Evolutionary conservation across 2,888 invertebrate species (phyloP).

Genomic region (Theretra japonica): DNA sequence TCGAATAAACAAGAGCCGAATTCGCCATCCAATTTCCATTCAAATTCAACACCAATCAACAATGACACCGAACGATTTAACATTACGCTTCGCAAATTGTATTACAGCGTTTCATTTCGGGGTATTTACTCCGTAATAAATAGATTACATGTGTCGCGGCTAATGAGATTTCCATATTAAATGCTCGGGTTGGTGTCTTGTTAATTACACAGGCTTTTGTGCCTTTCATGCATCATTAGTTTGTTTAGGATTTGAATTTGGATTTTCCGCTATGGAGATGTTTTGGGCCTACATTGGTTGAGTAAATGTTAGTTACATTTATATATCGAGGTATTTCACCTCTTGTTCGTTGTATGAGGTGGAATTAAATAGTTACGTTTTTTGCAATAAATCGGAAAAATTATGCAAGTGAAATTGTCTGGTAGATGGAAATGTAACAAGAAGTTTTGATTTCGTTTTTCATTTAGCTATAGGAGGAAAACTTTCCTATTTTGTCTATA

Average conservation of each 20-base stretch:
- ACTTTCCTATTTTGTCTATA: too few relatives aligned
- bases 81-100: conserved; percentile 35
- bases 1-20: conserved; percentile 3
- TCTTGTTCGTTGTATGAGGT: too few relatives aligned
- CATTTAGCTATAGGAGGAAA: too few relatives aligned
- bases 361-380: too few relatives aligned
- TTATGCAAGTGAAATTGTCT: too few relatives aligned
- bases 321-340: too few relatives aligned
- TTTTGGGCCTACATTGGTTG: too few relatives aligned
- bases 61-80: conserved; percentile 37
- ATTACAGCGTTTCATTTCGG: conserved; percentile 28
- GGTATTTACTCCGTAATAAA: conserved; percentile 52
- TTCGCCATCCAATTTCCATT: neutral
- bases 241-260: neutral
- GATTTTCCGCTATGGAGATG: too few relatives aligned
- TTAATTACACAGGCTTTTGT: conserved; percentile 47
- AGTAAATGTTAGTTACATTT: too few relatives aligned
- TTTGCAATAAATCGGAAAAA: too few relatives aligned
- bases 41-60: conserved; percentile 10
- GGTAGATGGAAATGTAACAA: too few relatives aligned
- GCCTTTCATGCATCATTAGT: conserved; percentile 15
- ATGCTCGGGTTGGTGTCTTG: conserved; percentile 48
- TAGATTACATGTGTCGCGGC: conserved; percentile 48
- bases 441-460: too few relatives aligned
- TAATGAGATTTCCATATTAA: conserved; percentile 63